phyloP scores from a whole-genome alignment of 2,113 vertebrate genomes.

The Hypomesus transpacificus region DNA sequence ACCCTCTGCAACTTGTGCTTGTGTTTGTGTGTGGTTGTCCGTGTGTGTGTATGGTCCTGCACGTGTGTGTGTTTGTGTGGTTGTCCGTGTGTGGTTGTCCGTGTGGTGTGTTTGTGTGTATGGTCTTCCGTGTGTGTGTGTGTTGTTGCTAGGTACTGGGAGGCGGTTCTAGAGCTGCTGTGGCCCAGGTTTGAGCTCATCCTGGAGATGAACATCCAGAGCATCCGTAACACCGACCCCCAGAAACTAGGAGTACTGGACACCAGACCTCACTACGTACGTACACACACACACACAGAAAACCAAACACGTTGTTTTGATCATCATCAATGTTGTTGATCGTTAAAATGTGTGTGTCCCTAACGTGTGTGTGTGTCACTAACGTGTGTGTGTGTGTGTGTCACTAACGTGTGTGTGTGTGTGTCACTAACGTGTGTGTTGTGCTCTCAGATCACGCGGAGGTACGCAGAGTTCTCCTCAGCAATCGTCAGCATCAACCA shows the following conservation, averaged over 20 bases:
- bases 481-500: constrained; percentile 93
- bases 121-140: constrained; percentile 13
- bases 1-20: no score
- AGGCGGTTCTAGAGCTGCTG: constrained; percentile 82
- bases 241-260: constrained; percentile 86
- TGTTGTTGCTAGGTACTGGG: constrained; percentile 81
- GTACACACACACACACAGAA: constrained; percentile 11
- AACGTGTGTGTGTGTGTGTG: neutral
- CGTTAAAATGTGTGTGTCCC: no score
- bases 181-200: constrained; percentile 88
- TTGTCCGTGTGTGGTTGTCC: neutral
- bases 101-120: neutral
- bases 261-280: constrained; percentile 86
- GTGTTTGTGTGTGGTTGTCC: neutral
- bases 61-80: constrained; percentile 9
- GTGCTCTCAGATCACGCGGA: constrained; percentile 79
- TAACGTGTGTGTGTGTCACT: neutral
- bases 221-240: constrained; percentile 87
- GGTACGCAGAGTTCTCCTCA: constrained; percentile 89
- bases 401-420: neutral
- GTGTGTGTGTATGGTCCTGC: constrained; percentile 12
- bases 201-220: constrained; percentile 90
- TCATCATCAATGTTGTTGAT: neutral
- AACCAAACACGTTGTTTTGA: neutral
- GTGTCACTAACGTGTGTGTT: neutral